Evolutionary conservation across 2,113 vertebrate genomes (phyloP), one percentile per base, ranked within the genome.

Genomic region (Collichthys lucidus): DNA sequence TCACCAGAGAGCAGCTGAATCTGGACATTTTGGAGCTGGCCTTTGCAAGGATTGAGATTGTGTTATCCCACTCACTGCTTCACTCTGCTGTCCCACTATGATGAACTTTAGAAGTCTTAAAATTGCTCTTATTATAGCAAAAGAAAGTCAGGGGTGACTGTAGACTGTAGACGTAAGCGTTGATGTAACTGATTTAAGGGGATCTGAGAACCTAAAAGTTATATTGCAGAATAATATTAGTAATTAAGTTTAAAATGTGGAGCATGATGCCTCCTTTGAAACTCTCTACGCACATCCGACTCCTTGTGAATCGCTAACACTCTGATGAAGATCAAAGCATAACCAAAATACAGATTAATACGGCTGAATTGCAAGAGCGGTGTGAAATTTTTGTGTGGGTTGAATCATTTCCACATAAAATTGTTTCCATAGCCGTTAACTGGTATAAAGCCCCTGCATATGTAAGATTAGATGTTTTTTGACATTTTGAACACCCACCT

Each of bases 341-440:
- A 62, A 49, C 4, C 31, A 31, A 26, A 61, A 52, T 47, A 53
- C 10, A 8, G 4, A 42, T 31, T 31, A 50, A 59, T 66, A 22
- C 10, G 31, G 22, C 61, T 35, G 31, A 24, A 66, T 4, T 70
- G 6, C 50, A 55, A 44, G 20, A 79, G 44, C 44, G 55, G 11
- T 31, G 29, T 72, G 29, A 76, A 44, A 16, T 68, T 44, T 66
- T 74, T 82, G 73, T 49, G 84, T 91, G 69, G 86, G 90, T 19
- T 66, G n/a, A 89, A 79, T 65, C 19, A 69, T 80, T 91, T 91
- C 82, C 77, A 35, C 35, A 12, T 67, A 74, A 84, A 62, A 79
- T 44, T 29, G 11, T 83, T 91, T 89, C 79, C 66, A 72, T 31
- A 42, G 11, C 17, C 29, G 35, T 82, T 88, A 77, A 84, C 79